Evolutionary conservation across 2,888 invertebrate genomes (phyloP), one percentile per base, ranked within the genome.

Genomic region (Tetragnatha montana): DNA sequence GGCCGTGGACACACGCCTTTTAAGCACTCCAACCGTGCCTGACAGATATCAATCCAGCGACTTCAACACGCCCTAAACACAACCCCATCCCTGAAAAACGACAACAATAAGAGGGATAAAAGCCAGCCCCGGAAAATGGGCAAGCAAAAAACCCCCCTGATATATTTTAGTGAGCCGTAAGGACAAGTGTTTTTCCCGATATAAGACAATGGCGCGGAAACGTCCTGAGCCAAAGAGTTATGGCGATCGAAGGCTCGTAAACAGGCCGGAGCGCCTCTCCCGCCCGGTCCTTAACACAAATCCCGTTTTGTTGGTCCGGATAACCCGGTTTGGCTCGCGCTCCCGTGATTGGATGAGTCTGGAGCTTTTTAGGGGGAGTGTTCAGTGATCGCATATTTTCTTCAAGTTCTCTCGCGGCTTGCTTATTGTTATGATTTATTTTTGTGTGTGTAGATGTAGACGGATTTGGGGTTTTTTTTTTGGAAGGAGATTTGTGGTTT

Each of bases 181-280:
- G 79, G 86, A 86, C 86, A 86, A 86, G 80, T 86, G 86, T 86
- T 86, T 86, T 80, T 80, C 79, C 80, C 86, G 86, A 86, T 86
- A 86, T 86, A 80, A 80, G 80, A 78, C 69, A 74, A 86, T 79
- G 80, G 73, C 35, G 60, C n/a, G 74, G 84, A 78, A 78, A 84
- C 47, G 73, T 80, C 73, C 80, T 14, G 78, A 78, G 49, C 22
- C 73, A 51, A 68, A 75, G 86, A 86, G 78, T 86, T 80, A 80
- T 86, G 79, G 19, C 83, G 80, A 73, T 80, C 73, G 78, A 73
- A 80, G 19, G 79, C n/a, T 80, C 86, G 60, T 86, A 86, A 86
- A 86, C 80, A 86, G 73, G 73, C 35, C 14, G n/a, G 8, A 17
- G 60, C 60, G 17, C 60, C 60, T 17, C 60, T 51, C 21, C 73